Conservation (phyloP, 2,113 vertebrate species). For the Eulemur rufifrons region DNA sequence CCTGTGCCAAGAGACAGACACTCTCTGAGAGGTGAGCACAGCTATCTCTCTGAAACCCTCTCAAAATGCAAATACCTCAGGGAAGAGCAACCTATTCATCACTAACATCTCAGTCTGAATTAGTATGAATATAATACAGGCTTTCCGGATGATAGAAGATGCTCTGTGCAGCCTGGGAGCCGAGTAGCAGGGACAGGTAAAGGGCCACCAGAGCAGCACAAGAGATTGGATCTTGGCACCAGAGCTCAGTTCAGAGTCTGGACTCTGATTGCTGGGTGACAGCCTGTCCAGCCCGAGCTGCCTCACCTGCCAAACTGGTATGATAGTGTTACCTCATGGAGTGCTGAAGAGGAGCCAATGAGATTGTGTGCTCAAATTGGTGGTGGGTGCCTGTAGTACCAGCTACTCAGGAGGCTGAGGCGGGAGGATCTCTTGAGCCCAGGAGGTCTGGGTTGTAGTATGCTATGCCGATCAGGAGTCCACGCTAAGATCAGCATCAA, state of each 20-base stretch:
- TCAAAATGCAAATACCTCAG: not conserved
- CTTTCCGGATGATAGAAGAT: not conserved
- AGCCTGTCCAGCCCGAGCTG: not conserved
- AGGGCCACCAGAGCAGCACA: not conserved
- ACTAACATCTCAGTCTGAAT: not conserved
- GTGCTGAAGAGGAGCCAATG: not conserved
- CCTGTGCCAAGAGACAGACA: not conserved
- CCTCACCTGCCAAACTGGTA: not conserved
- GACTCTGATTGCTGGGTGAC: not conserved
- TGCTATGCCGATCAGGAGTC: not conserved
- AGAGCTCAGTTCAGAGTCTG: not conserved
- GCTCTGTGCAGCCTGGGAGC: not conserved
- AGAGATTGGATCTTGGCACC: not conserved
- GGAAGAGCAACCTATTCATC: not conserved
- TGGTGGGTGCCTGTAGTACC: not conserved
- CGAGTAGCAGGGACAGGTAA: not conserved
- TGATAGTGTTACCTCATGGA: not conserved
- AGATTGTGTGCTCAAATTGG: not conserved
- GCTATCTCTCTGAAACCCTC: not conserved
- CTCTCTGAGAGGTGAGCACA: not conserved
- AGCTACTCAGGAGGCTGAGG: not conserved
- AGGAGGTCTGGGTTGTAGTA: not conserved
- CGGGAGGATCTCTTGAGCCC: not conserved
- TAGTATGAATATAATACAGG: not conserved
- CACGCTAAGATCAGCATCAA: not conserved